Conservation (phyloP, 2,888 invertebrate species). For the Brachyptera putata region DNA sequence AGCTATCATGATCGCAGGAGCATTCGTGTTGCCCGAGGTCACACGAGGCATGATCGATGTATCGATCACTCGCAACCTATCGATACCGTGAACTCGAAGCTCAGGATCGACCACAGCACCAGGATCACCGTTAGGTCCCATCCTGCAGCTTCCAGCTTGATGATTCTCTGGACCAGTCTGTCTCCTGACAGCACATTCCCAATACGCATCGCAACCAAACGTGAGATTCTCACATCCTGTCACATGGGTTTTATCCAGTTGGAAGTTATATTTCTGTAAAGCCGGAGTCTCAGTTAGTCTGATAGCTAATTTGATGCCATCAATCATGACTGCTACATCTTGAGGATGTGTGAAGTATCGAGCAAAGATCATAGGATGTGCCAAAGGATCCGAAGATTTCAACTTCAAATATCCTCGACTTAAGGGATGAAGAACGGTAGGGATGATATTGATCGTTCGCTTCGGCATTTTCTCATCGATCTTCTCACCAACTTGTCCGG, state of each 20-base stretch:
- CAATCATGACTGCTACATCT: conserved; percentile 74
- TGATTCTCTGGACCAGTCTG: conserved; percentile 62
- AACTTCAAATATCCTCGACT: conserved; percentile 64
- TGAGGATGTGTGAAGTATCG: conserved; percentile 74
- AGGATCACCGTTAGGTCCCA: conserved; percentile 55
- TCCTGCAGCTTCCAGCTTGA: conserved; percentile 60
- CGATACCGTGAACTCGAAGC: conserved; percentile 48
- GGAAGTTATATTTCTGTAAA: conserved; percentile 59
- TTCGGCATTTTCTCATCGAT: conserved; percentile 13
- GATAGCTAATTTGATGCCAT: conserved; percentile 77
- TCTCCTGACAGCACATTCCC: conserved; percentile 56
- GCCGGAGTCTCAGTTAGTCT: conserved; percentile 66
- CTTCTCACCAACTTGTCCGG: conserved; percentile 77
- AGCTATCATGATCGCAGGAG: conserved; percentile 55
- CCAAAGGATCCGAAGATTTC: conserved; percentile 70
- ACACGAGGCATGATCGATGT: conserved; percentile 54
- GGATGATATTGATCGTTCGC: conserved; percentile 68
- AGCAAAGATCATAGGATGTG: conserved; percentile 78
- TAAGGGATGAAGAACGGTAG: conserved; percentile 79
- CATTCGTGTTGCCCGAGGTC: conserved; percentile 55
- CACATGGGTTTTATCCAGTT: conserved; percentile 67
- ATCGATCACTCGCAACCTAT: conserved; percentile 52
- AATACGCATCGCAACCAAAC: conserved; percentile 63
- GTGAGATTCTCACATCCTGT: conserved; percentile 68
- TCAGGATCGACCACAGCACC: conserved; percentile 56